Evolutionary conservation across 2,888 invertebrate genomes (phyloP), one percentile per base, ranked within the genome.

Genomic region (Orchesellides sinensis): DNA sequence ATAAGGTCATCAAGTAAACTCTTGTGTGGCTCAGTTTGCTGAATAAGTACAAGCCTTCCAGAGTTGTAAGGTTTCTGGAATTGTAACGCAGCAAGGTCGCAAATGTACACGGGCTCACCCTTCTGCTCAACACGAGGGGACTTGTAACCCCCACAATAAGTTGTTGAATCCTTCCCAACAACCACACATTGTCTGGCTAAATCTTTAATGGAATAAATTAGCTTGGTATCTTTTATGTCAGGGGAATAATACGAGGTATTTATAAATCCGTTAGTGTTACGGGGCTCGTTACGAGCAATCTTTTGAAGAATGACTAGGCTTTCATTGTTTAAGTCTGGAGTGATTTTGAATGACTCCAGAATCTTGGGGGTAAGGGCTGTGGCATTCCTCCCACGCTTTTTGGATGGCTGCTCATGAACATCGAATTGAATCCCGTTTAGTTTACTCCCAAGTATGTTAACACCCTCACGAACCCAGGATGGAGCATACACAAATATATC

Each of bases 1-100:
- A 85, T 85, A 45, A 85, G 54, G 17, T 84, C 82, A 75, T 85
- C 85, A 17, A 85, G 27, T 4, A 52, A 69, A 0, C 85, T 84
- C 40, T 66, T 52, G 17, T 32, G 29, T 10, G 40, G 52, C 14
- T 83, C 77, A 2, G n/a, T 59, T 21, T 79, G 21, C 19, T 65
- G 63, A 40, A 81, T 25, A 0, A 85, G 59, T 0, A 84, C 82
- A 0, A 85, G 63, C 32, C 84, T 29, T 6, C 85, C 85, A 25
- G 84, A 70, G 49, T 85, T 85, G 32, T 68, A 83, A 3, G 66
- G 27, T 29, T 78, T 59, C 49, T 85, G 83, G 40, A 85, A 85
- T 63, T 85, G 85, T 10, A 85, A 68, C 2, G 82, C 85, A 1
- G 82, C 74, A 1, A 85, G 65, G 19, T 85, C 85, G 52, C 82